These are phyloP conservation scores for Saccopteryx leptura DNA, from an alignment of 2,113 vertebrate genomes.

Conservation along the genomic window DNA sequence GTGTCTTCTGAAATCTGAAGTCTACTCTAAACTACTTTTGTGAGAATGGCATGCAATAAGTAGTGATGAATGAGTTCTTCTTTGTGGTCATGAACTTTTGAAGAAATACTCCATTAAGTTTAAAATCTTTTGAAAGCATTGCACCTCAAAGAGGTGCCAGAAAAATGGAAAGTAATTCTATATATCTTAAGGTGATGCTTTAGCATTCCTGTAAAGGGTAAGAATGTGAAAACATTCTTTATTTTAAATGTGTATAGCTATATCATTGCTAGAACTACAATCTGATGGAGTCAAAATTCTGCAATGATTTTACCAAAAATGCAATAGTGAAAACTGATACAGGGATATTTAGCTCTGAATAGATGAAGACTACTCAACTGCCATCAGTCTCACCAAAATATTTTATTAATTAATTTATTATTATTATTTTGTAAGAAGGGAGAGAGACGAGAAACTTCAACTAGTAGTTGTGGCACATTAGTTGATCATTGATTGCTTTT, in stretches of 20 bases:
- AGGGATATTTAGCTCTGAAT: background rate
- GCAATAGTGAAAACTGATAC: background rate
- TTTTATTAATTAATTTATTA: background rate
- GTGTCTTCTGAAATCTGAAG: slow-evolving; percentile 73
- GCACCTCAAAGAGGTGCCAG: slow-evolving; percentile 50
- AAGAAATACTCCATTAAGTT: slow-evolving; percentile 67
- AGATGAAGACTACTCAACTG: background rate
- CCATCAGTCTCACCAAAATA: background rate
- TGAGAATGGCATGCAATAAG: slow-evolving; percentile 56
- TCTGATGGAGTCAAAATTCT: slow-evolving; percentile 55
- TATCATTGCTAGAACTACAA: slow-evolving; percentile 1
- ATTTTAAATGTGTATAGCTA: slow-evolving; percentile 56
- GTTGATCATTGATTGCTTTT: too few species aligned
- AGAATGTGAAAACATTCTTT: slow-evolving; percentile 66
- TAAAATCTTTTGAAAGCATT: slow-evolving; percentile 74
- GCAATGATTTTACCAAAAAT: slow-evolving; percentile 61
- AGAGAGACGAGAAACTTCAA: too few species aligned
- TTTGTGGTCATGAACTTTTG: slow-evolving; percentile 73
- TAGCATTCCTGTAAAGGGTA: background rate
- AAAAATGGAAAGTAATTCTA: slow-evolving; percentile 58
- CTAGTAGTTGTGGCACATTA: too few species aligned
- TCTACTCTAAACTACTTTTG: slow-evolving; percentile 71
- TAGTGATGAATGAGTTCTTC: slow-evolving; percentile 78
- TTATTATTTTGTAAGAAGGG: too few species aligned
- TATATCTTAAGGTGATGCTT: slow-evolving; percentile 61